Percentiles rank a stretch among this genome's conserved stretches.
These are phyloP conservation scores for Drosophila kohkoa DNA, from an alignment of 1,140 invertebrate genomes.

Conservation along the genomic window DNA sequence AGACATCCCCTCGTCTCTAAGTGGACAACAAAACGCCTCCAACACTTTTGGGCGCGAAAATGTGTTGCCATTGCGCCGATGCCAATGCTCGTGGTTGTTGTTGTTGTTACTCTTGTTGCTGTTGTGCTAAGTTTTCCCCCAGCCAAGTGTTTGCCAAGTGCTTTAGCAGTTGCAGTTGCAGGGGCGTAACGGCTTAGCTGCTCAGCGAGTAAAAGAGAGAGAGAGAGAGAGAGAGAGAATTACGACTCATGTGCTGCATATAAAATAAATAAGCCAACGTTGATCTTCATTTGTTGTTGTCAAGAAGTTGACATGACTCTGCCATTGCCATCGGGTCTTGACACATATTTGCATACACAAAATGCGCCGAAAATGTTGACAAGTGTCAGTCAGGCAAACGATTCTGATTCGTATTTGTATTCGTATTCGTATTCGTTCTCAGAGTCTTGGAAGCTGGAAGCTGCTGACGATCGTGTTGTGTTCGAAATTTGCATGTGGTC, in stretches of 20 bases:
- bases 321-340: slow-evolving; percentile 60
- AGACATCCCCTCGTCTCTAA: slow-evolving; percentile 69
- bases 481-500: slow-evolving; percentile 74
- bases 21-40: slow-evolving; percentile 82
- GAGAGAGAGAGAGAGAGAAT: background rate
- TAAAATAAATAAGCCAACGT: slow-evolving; percentile 78
- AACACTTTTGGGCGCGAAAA: slow-evolving; percentile 81
- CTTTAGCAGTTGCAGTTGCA: slow-evolving; percentile 42
- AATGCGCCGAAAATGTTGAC: slow-evolving; percentile 66
- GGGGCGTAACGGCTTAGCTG: slow-evolving; percentile 55
- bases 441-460: background rate
- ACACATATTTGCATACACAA: slow-evolving; percentile 81
- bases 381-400: slow-evolving; percentile 74
- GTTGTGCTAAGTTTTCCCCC: slow-evolving; percentile 45
- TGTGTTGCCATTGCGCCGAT: slow-evolving; percentile 72
- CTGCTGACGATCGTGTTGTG: slow-evolving; percentile 47
- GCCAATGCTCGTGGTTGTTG: slow-evolving; percentile 24
- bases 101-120: slow-evolving; percentile 16
- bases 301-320: slow-evolving; percentile 74
- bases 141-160: slow-evolving; percentile 64
- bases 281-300: slow-evolving; percentile 83
- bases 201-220: slow-evolving; percentile 1
- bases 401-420: slow-evolving; percentile 6
- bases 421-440: background rate
- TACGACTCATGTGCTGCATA: slow-evolving; percentile 64